Evolutionary conservation across 2,888 invertebrate genomes (phyloP).

Genomic region (Noctua pronuba): DNA sequence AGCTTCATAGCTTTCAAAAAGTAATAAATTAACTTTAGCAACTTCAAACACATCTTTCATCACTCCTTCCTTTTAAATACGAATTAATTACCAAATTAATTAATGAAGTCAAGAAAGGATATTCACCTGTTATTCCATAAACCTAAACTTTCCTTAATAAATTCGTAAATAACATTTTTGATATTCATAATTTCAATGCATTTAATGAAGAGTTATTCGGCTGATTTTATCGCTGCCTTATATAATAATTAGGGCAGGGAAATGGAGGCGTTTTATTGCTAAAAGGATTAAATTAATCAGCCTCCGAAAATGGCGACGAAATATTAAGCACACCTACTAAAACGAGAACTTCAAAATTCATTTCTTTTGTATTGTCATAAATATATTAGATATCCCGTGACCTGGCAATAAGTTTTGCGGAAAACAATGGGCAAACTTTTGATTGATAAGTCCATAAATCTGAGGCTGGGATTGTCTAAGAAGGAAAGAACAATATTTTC

Average conservation of each 20-base stretch:
- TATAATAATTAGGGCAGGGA: slow-evolving; percentile 49
- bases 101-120: slow-evolving; percentile 20
- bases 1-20: background rate
- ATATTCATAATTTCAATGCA: slow-evolving; percentile 46
- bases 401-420: slow-evolving; percentile 64
- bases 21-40: slow-evolving; percentile 4
- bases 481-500: slow-evolving; percentile 51
- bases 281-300: slow-evolving; percentile 63
- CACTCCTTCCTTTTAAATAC: slow-evolving; percentile 1
- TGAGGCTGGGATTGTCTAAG: slow-evolving; percentile 42
- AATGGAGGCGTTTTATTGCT: slow-evolving; percentile 56
- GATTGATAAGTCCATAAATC: slow-evolving; percentile 74
- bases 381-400: slow-evolving; percentile 53
- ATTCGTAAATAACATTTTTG: slow-evolving; percentile 39
- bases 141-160: slow-evolving; percentile 25
- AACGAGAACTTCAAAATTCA: slow-evolving; percentile 47
- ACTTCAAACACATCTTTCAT: slow-evolving; percentile 5
- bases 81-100: slow-evolving; percentile 29
- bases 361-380: slow-evolving; percentile 57
- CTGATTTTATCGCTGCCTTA: slow-evolving; percentile 44
- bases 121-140: slow-evolving; percentile 5
- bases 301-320: slow-evolving; percentile 37
- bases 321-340: slow-evolving; percentile 53
- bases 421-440: slow-evolving; percentile 74
- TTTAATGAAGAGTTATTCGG: slow-evolving; percentile 54